phyloP scores from a whole-genome alignment of 1,140 invertebrate genomes.

The Cydia pomonella region DNA sequence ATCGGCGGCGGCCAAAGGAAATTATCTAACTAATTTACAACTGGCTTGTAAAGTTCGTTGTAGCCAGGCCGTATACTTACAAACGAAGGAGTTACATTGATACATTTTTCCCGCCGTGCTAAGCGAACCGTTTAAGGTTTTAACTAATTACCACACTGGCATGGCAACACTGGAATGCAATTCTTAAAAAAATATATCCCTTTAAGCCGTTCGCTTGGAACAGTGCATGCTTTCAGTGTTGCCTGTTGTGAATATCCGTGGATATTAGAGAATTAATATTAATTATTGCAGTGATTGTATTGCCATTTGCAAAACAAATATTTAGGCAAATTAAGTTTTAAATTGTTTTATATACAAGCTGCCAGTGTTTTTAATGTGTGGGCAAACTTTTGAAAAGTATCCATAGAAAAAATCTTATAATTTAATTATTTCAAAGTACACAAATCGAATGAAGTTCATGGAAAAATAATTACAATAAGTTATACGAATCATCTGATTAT shows the following conservation, averaged over 20 bases:
- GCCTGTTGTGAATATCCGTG: constrained; percentile 1
- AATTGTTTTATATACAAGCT: constrained; percentile 17
- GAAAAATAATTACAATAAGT: neutral
- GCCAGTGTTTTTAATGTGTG: constrained; percentile 24
- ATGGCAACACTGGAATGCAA: constrained; percentile 33
- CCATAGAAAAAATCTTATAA: constrained; percentile 2
- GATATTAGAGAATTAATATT: constrained; percentile 25
- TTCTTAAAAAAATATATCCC: neutral
- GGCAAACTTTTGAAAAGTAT: constrained; percentile 21
- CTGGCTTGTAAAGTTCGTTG: constrained; percentile 25
- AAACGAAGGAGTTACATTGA: constrained; percentile 43
- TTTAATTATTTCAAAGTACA: constrained; percentile 16
- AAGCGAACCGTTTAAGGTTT: constrained; percentile 40
- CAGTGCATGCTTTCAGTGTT: neutral
- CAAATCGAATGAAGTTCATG: neutral
- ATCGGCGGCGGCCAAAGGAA: neutral
- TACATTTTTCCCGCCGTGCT: constrained; percentile 55
- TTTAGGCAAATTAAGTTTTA: constrained; percentile 30
- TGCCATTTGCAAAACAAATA: constrained; percentile 34
- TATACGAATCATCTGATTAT: constrained; percentile 2
- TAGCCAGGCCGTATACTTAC: constrained; percentile 40
- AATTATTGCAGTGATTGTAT: constrained; percentile 33
- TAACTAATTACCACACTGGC: constrained; percentile 17
- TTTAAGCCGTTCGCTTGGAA: neutral
- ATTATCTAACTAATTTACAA: constrained; percentile 39